Evolutionary conservation across 1,140 invertebrate genomes (phyloP), one percentile per base, ranked within the genome.

Genomic region (Saxidomus purpurata): DNA sequence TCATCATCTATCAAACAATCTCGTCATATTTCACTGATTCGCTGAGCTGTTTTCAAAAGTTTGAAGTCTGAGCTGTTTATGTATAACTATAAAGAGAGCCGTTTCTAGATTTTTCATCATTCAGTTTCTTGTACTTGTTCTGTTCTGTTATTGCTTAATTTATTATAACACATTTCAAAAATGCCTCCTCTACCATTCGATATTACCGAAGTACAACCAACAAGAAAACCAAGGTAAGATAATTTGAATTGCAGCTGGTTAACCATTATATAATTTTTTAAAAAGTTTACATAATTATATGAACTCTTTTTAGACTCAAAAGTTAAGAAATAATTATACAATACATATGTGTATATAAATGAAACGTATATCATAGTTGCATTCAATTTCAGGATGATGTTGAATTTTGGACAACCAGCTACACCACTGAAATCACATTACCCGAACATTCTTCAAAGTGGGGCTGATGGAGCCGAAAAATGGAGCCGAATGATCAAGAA

Each of bases 1-100:
- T 55, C 52, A 55, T 55, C 52, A 55, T 55, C 52, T 55, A 55
- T 55, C 52, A 55, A 55, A 55, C 52, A 55, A 55, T 43, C 38
- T 49, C 25, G 71, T 28, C 71, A 76, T 43, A 43, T 22, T 74
- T 74, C 22, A 74, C 36, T 55, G 52, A 55, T 22, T 55, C 3
- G 19, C 8, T 55, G 52, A 55, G 52, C 52, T 55, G 52, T 13
- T 55, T 55, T n/a, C 13, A 55, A 55, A 8, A 11, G 19, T 22
- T 55, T 55, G 52, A 55, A n/a, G 52, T 3, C 22, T 3, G 13
- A 11, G n/a, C n/a, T n/a, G n/a, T n/a, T 17, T 69, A 17, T 4
- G 34, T 69, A 69, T 74, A 40, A 74, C 19, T 40, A 40, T 15
- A 19, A 55, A 19, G 19, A 55, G 22, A 19, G 19, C 3, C 19